Evolutionary conservation across 2,113 vertebrate species (phyloP).

Genomic region (Struthidea cinerea): DNA sequence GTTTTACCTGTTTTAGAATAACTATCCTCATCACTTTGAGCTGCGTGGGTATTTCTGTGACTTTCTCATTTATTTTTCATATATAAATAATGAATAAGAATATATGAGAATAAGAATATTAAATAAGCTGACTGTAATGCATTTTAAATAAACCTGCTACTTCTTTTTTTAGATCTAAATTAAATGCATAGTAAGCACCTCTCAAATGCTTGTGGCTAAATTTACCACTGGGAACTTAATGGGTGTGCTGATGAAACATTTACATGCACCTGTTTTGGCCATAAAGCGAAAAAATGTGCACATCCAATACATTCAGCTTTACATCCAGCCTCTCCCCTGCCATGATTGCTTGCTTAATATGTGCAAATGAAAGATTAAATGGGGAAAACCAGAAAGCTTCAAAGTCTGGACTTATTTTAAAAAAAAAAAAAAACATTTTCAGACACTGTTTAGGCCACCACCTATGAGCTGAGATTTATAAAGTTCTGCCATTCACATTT

Average conservation of each 20-base stretch:
- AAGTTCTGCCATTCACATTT: not conserved
- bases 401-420: not conserved
- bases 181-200: slow-evolving; percentile 42
- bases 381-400: not conserved
- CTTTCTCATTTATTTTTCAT: slow-evolving; percentile 1
- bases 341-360: not conserved
- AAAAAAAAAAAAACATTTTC: not conserved
- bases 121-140: slow-evolving; percentile 25
- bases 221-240: slow-evolving; percentile 37
- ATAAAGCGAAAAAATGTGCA: not conserved
- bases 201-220: slow-evolving; percentile 13
- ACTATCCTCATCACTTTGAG: not conserved
- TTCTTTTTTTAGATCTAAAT: slow-evolving; percentile 34
- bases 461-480: not conserved
- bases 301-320: not conserved
- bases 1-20: not conserved
- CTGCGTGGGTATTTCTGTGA: not conserved
- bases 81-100: slow-evolving; percentile 1
- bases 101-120: slow-evolving; percentile 8
- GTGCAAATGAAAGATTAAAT: not conserved
- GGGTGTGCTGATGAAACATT: slow-evolving; percentile 43
- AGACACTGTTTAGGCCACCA: not conserved
- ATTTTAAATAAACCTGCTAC: slow-evolving; percentile 31
- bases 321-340: not conserved
- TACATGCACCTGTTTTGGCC: not conserved